Conservation (phyloP, 2,113 vertebrate species). For the Electrona antarctica region DNA sequence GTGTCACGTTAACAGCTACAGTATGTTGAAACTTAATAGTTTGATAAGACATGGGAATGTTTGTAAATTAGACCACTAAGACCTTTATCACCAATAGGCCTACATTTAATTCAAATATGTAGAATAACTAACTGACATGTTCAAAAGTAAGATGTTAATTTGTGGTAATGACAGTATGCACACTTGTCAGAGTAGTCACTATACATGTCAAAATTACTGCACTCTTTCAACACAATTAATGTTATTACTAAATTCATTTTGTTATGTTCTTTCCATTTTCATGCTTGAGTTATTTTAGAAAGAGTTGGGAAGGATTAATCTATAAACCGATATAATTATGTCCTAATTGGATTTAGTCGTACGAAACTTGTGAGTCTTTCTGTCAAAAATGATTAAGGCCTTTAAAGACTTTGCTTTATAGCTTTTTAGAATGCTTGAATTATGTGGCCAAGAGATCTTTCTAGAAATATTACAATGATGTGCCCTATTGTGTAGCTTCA, state of each 20-base stretch:
- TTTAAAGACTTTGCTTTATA: constrained; percentile 33
- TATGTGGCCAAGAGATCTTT: constrained; percentile 40
- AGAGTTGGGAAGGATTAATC: constrained; percentile 50
- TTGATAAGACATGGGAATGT: neutral
- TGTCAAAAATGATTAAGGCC: constrained; percentile 60
- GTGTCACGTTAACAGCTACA: neutral
- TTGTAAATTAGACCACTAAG: neutral
- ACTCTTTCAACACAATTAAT: neutral
- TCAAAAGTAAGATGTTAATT: too few relatives aligned
- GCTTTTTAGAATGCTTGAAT: neutral
- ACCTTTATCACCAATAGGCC: neutral
- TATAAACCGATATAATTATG: constrained; percentile 25
- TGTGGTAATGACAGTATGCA: too few relatives aligned
- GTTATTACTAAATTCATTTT: neutral
- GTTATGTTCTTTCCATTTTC: neutral
- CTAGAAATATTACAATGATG: constrained; percentile 27
- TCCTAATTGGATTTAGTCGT: constrained; percentile 58
- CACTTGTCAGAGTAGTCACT: neutral
- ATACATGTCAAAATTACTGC: neutral
- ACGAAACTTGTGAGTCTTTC: constrained; percentile 52
- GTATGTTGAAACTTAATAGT: neutral
- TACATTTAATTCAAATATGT: neutral
- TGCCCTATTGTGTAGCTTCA: constrained; percentile 18
- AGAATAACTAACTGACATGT: too few relatives aligned
- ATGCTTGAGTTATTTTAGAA: constrained; percentile 26